Evolutionary conservation across 1,140 invertebrate species (phyloP), one percentile per base, ranked within the genome.

Genomic region (Scaptomyza hsui): DNA sequence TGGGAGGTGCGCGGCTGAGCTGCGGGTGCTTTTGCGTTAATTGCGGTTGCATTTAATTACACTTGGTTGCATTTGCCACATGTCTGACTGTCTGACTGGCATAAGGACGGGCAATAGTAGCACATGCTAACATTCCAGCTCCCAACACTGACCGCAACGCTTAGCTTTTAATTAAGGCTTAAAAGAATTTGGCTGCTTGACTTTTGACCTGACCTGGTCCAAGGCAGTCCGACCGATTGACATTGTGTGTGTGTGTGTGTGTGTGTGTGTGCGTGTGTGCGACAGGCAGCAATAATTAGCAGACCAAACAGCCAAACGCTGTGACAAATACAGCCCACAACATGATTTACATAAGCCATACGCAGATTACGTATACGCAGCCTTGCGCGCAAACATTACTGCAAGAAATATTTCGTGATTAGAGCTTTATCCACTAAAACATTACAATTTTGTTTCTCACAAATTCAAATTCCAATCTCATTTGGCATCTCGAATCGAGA

Each of bases 31-130:
- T 88, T 88, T 88, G 82, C 88, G 83, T 88, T 88, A 88, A 88
- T 88, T 88, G 82, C 82, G 82, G 82, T 88, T 89, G 82, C 82
- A 86, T 86, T 86, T 86, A 89, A 88, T 88, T 88, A 89, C 78
- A 88, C 75, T 78, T 69, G 75, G 78, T 78, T 82, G 82, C 82
- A 74, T 70, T 72, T 64, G 35, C 59, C 53, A 52, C 57, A 62
- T 21, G 52, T 24, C 49, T 16, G 48, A 29, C 55, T 59, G 21
- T 79, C 67, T 49, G 21, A 75, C 67, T 49, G 49, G 39, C 6
- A 49, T 35, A 16, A 2, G 48, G 19, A 37, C n/a, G 52, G 48
- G 32, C 12, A 37, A n/a, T 12, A 41, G 35, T 9, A 29, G 21
- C 48, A 63, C 18, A 56, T 48, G 26, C 44, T 21, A 5, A 69